Percentiles rank a stretch among this genome's conserved stretches.
Evolutionary conservation across 2,797 vertebrate genomes (phyloP).

Genomic region (Melanotaenia boesemani): DNA sequence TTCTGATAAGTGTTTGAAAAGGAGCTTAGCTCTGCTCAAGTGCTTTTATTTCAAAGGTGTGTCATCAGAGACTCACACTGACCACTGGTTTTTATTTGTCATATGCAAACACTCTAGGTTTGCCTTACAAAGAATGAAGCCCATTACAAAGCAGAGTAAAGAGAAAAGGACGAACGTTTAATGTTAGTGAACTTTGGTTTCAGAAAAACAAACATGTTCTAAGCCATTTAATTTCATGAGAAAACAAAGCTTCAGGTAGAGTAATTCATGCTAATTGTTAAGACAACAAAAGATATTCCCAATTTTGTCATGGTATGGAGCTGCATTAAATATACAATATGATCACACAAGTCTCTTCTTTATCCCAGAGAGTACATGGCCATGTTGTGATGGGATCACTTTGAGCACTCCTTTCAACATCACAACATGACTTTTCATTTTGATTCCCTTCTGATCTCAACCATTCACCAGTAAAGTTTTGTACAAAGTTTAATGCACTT

Average conservation of each 20-base stretch:
- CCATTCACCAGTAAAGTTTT: too few relatives aligned
- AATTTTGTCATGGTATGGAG: background rate
- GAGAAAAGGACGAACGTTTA: background rate
- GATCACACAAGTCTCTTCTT: background rate
- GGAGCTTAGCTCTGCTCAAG: background rate
- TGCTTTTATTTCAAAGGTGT: background rate
- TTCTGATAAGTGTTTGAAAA: background rate
- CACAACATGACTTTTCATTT: too few relatives aligned
- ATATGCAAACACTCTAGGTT: background rate
- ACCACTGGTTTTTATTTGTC: background rate
- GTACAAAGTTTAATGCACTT: too few relatives aligned
- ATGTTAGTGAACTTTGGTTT: background rate
- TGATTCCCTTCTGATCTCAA: too few relatives aligned
- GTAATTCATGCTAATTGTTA: background rate
- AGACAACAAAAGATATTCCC: background rate
- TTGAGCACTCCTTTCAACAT: too few relatives aligned
- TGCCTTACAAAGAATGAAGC: background rate
- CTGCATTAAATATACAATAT: background rate
- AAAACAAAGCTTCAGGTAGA: background rate
- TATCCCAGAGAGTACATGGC: background rate
- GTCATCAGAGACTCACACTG: background rate
- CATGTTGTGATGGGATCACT: background rate
- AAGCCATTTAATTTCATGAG: background rate
- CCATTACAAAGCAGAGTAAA: background rate
- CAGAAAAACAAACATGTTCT: background rate